Evolutionary conservation across 2,797 vertebrate species (phyloP), one percentile per base, ranked within the genome.

Genomic region (Arrhamphus sclerolepis): DNA sequence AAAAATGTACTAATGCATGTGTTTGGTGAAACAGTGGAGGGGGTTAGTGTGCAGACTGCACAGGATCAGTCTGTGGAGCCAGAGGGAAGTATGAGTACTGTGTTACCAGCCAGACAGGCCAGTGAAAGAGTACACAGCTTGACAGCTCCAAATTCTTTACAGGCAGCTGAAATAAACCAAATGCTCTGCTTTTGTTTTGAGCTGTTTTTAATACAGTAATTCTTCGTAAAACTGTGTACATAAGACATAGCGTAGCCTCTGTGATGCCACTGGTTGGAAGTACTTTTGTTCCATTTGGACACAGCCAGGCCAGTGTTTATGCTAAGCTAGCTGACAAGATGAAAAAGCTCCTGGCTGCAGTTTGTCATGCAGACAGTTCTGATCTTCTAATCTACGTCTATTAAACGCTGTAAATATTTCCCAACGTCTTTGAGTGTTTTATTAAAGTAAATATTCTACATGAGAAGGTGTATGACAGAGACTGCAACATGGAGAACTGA

Each of bases 1-100:
- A 34, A 11, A 34, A 7, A n/a, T n/a, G n/a, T 78, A 85, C 42
- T 86, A 72, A 83, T 83, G 62, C 77, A 82, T 77, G 75, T 61
- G 78, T 55, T 56, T 70, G 46, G 40, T 46, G 69, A 52, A 31
- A 66, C 68, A 26, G 48, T 20, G 57, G 54, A 11, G 47, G 68
- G 64, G 68, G 64, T 70, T 75, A 76, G 49, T 76, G 81, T 68
- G 31, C 66, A 72, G 48, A 53, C 71, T 50, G 51, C 31, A 34
- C 31, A 34, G 31, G 31, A 6, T 9, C 6, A 31, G 38, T 54
- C 39, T 54, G 28, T 28, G 52, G 22, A 70, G 60, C 31, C 21
- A 14, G 13, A 8, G 20, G 72, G 60, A 51, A 54, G 31, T 46
- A 31, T 9, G 46, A 58, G 46, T 46, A 52, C 10, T 38, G 43